Base-by-base conservation (phyloP, 1,140 invertebrate genomes). In the Yoshiicerus persimilis region DNA sequence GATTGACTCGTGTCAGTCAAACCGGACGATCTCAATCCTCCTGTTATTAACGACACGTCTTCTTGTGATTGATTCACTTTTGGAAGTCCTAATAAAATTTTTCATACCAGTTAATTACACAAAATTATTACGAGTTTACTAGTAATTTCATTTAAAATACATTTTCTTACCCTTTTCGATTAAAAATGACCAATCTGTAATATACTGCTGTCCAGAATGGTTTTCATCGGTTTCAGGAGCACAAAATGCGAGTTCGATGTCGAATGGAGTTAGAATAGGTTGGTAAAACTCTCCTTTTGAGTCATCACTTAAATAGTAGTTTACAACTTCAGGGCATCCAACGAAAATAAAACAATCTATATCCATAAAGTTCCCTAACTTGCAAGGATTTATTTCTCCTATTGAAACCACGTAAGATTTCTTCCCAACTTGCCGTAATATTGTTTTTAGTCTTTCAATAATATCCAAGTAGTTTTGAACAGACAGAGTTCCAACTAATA, bases 331-430 rank as follows among this genome's bases (percentile, higher is more conserved):
- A 20, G 97, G 95, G 93, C 98, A 99, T 0, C 97, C 95, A 89
- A 99, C 95, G 83, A 97, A 93, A 4, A 99, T 96, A 94, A 97
- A 99, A n/a, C 64, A 87, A 91, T 89, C 92, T 92, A 96, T 95
- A 93, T 98, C 97, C 85, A 96, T 94, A 93, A 98, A 97, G 93
- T 99, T 99, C 0, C 97, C 97, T 86, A 99, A 92, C 93, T 99
- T 99, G 1, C 96, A 95, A 64, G 96, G 95, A 94, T 97, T 99
- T 23, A 97, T 95, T 93, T 98, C 98, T 3, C 98, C 98, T 85
- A 99, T 96, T 38, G 96, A 96, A 70, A 99, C 95, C n/a, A 97
- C 95, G 91, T 99, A 98, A 85, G 95, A 95, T 91, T 97, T 97
- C 92, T 98, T 98, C 0, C 95, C 95, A 56, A 95, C 95, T 56